phyloP scores from a whole-genome alignment of 2,888 invertebrate species.

The Lithodes maja region DNA sequence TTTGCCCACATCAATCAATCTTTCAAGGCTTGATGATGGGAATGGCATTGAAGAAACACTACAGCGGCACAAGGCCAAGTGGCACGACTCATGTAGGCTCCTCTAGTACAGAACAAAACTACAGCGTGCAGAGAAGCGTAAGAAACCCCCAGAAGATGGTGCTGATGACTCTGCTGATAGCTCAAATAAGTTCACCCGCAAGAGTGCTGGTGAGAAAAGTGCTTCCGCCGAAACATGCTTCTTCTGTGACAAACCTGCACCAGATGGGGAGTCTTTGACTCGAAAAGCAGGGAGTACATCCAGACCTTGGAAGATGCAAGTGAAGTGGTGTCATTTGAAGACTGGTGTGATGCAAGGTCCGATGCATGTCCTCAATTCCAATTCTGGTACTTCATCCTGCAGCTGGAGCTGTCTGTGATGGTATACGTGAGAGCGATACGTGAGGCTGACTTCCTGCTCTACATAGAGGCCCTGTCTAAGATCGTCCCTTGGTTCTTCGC shows the following conservation, averaged over 20 bases:
- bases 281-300: too few species aligned
- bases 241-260: conserved; percentile 30
- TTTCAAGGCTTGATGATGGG: conserved; percentile 31
- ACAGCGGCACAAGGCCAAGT: conserved; percentile 2
- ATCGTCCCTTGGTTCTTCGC: too few species aligned
- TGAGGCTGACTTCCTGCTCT: too few species aligned
- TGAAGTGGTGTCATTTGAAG: too few species aligned
- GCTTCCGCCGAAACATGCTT: not conserved
- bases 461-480: too few species aligned
- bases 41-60: conserved; percentile 13
- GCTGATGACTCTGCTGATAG: not conserved
- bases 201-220: conserved; percentile 16
- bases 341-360: too few species aligned
- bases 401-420: too few species aligned
- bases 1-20: conserved; percentile 3
- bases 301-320: too few species aligned
- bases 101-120: conserved; percentile 23
- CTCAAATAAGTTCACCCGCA: conserved; percentile 4
- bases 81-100: conserved; percentile 33
- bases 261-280: conserved; percentile 10
- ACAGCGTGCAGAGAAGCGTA: conserved; percentile 21
- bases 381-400: too few species aligned
- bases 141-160: not conserved
- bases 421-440: too few species aligned
- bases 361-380: too few species aligned